Percentiles rank a stretch among this genome's conserved stretches.
These are phyloP conservation scores for Jordanella pulchra DNA, from an alignment of 2,797 vertebrate species.

Conservation along the genomic window DNA sequence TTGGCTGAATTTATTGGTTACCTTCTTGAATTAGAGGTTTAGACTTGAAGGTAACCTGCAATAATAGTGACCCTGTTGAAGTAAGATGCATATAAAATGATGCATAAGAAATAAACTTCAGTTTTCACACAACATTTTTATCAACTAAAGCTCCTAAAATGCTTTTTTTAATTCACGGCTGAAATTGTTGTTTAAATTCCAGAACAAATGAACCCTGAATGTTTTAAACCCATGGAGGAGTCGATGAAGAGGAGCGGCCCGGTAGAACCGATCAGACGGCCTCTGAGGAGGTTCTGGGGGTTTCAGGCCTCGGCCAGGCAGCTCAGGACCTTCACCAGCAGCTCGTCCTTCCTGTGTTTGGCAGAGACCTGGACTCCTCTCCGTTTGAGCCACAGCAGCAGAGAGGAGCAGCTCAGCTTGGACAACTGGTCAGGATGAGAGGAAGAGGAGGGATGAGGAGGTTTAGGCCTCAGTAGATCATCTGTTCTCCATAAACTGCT, in stretches of 20 bases:
- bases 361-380: conserved; percentile 57
- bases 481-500: neutral
- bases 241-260: neutral
- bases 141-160: neutral
- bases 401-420: conserved; percentile 62
- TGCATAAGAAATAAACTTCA: neutral
- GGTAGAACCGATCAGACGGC: neutral
- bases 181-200: neutral
- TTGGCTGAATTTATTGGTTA: too few relatives aligned
- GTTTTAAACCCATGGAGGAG: too few relatives aligned
- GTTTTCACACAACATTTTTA: neutral
- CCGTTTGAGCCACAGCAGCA: conserved; percentile 72
- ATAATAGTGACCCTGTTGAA: too few relatives aligned
- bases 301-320: conserved; percentile 69
- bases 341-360: conserved; percentile 76
- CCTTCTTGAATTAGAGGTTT: too few relatives aligned
- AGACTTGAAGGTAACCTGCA: too few relatives aligned
- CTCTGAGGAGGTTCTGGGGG: neutral
- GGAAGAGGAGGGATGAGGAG: neutral
- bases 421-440: conserved; percentile 51
- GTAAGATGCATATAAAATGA: neutral
- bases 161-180: neutral
- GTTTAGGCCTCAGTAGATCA: too few relatives aligned
- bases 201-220: neutral
- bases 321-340: conserved; percentile 79